Evolutionary conservation across 2,888 invertebrate species (phyloP).

Genomic region (Lycia hirtaria): DNA sequence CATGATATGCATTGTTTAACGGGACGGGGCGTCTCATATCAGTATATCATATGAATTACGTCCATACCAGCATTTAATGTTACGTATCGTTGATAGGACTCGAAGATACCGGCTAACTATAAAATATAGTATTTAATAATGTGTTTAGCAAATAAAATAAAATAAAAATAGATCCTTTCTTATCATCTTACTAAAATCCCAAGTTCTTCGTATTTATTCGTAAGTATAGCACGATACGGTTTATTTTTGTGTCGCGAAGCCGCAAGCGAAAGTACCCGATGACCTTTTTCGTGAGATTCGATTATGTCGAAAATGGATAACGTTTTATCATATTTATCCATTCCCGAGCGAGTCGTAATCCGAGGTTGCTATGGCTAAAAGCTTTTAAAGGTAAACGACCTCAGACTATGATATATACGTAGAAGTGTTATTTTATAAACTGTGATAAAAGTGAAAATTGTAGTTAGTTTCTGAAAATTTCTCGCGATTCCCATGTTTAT

Average conservation of each 20-base stretch:
- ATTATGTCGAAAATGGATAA: conserved; percentile 13
- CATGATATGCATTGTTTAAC: too few species aligned
- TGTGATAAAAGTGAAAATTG: background rate
- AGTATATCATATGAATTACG: too few species aligned
- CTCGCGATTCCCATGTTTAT: background rate
- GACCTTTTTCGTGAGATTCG: conserved; percentile 4
- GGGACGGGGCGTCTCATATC: too few species aligned
- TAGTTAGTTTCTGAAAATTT: background rate
- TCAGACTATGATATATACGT: background rate
- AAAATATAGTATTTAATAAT: too few species aligned
- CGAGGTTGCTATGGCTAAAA: conserved; percentile 7
- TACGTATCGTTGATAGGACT: too few species aligned
- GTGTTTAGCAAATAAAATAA: background rate
- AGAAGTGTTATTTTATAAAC: conserved; percentile 1
- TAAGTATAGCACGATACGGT: background rate
- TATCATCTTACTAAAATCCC: background rate
- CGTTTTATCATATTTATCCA: conserved; percentile 8
- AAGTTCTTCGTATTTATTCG: too few species aligned
- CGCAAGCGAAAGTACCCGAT: background rate
- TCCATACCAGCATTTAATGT: too few species aligned
- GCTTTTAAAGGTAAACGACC: conserved; percentile 18
- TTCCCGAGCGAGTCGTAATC: conserved; percentile 3
- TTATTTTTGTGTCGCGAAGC: background rate
- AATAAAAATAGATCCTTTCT: background rate
- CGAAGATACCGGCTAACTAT: too few species aligned